These are phyloP conservation scores for Rhopalosiphum padi DNA, from an alignment of 1,140 invertebrate species.

Conservation along the genomic window DNA sequence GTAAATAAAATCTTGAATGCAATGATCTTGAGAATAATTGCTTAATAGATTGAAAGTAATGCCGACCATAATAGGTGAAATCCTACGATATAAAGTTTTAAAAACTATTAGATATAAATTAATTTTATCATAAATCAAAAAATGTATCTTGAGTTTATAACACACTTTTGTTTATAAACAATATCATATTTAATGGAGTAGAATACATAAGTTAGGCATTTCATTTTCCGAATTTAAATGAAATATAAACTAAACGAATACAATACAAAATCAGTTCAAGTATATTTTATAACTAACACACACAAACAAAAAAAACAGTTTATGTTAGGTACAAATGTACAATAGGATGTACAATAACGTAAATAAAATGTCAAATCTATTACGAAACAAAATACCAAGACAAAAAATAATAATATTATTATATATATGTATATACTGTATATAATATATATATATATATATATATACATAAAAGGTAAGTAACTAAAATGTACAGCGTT, in stretches of 20 bases:
- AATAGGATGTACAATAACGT: not conserved
- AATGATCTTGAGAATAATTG: slow-evolving; percentile 43
- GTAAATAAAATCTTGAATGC: slow-evolving; percentile 36
- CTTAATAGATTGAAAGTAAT: slow-evolving; percentile 56
- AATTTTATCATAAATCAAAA: slow-evolving; percentile 33
- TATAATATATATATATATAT: too few species aligned
- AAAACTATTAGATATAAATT: slow-evolving; percentile 40
- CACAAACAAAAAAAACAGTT: not conserved
- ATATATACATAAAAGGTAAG: not conserved
- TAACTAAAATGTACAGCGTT: not conserved
- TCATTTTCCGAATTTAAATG: not conserved
- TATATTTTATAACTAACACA: not conserved
- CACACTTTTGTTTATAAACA: not conserved
- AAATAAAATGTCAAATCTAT: not conserved
- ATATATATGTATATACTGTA: too few species aligned
- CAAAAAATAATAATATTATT: not conserved
- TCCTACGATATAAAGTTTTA: slow-evolving; percentile 3
- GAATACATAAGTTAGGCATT: not conserved
- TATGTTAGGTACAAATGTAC: not conserved
- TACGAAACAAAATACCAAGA: not conserved
- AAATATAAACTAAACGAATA: not conserved
- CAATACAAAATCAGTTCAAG: too few species aligned
- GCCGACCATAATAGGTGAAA: not conserved
- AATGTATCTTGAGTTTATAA: not conserved
- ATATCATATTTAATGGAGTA: not conserved